Base-by-base conservation (phyloP, 1,140 invertebrate genomes). In the Potamilus streckersoni region DNA sequence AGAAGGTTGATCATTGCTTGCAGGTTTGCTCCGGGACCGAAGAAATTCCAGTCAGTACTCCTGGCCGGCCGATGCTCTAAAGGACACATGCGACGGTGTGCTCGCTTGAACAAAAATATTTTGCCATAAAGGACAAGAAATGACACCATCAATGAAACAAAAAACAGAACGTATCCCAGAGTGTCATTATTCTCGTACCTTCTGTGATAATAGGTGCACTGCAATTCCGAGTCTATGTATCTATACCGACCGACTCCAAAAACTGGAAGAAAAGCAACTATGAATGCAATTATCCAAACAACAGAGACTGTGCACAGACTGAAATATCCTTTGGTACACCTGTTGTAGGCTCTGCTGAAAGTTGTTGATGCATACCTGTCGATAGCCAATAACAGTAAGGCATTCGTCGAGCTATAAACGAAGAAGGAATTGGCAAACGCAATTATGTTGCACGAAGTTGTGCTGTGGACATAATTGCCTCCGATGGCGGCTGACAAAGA, bases 341-440 rank as follows among this genome's bases (percentile, higher is more conserved):
- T 81, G 56, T 78, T 75, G 76, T 87, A 85, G 27, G 81, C 83
- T 61, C 83, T 76, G 31, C 82, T 70, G 68, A 86, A 79, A 12
- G 86, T 80, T 57, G 87, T 69, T 11, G 82, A 84, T 20, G 87
- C 56, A 72, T 88, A 82, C 27, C 87, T 71, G 68, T 88, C 87
- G 14, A 87, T 73, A 17, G 85, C 80, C n/a, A 87, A 78, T 16
- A 79, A 82, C n/a, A 88, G 72, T n/a, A 87, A 70, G 0, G 83
- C 79, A 20, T 85, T 76, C 16, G 79, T 69, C 3, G 85, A 86
- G 64, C 84, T 84, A 68, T 84, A 86, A 1, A 85, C 80, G 74
- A 88, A 87, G 74, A 88, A 86, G 3, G 85, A 82, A 67, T 85
- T 86, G 15, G 85, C 82, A 74, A 87, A 88, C 27, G 85, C 87